Conservation (phyloP, 2,888 invertebrate genomes). For the Hypomecis punctinalis region DNA sequence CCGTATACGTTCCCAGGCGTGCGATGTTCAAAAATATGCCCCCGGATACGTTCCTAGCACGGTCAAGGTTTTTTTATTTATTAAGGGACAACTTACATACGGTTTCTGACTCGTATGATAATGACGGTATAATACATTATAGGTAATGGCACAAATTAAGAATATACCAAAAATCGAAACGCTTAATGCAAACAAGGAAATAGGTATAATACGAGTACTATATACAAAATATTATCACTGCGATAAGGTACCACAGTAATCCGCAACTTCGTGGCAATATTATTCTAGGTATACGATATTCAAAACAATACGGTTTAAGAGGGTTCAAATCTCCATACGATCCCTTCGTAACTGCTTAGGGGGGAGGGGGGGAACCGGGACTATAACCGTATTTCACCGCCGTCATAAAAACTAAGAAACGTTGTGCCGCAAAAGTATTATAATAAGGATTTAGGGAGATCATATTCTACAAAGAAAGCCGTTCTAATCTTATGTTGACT, state of each 20-base stretch:
- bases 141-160: no score
- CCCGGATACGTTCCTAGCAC: no score
- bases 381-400: constrained; percentile 76
- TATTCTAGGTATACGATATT: constrained; percentile 38
- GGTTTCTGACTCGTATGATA: no score
- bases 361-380: constrained; percentile 60
- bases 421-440: constrained; percentile 68
- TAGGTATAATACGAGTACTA: no score
- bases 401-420: constrained; percentile 79
- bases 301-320: constrained; percentile 66
- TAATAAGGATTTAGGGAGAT: constrained; percentile 55
- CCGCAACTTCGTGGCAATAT: constrained; percentile 18
- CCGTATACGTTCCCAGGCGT: no score
- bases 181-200: no score
- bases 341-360: constrained; percentile 52
- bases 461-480: constrained; percentile 5
- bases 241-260: not conserved
- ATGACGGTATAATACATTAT: no score
- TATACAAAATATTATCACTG: not conserved
- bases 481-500: not conserved
- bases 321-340: constrained; percentile 72
- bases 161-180: no score
- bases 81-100: no score
- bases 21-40: no score
- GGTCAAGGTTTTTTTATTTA: no score